Percentiles rank a stretch among this genome's conserved stretches.
Conservation (phyloP, 2,797 vertebrate species). For the Alcedo quadribrachys region DNA sequence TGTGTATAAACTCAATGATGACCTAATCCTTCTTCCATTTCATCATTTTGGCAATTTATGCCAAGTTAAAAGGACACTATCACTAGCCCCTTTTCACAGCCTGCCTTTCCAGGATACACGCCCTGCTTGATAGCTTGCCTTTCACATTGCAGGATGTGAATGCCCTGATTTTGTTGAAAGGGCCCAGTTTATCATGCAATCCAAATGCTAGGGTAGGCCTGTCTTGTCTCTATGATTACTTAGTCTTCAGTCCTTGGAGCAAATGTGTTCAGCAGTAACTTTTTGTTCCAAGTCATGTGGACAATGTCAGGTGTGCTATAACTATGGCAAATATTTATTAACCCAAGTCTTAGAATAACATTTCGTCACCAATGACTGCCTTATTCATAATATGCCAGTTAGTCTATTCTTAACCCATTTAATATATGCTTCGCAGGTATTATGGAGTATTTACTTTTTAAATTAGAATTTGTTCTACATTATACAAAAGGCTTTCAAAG, state of each 20-base stretch:
- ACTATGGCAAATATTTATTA: neutral
- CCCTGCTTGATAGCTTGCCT: neutral
- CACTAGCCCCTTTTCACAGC: neutral
- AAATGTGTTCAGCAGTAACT: neutral
- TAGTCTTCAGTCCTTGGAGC: neutral
- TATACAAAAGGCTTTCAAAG: neutral
- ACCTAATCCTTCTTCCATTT: neutral
- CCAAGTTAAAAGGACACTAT: neutral
- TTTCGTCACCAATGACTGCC: neutral
- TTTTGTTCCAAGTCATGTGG: neutral
- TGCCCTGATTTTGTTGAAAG: neutral
- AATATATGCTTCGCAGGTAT: fast-evolving
- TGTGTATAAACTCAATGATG: neutral
- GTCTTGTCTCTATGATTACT: neutral
- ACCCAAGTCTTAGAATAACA: neutral
- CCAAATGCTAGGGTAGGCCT: neutral
- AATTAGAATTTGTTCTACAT: neutral
- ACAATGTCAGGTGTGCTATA: fast-evolving
- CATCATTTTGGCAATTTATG: neutral
- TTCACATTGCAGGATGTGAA: neutral
- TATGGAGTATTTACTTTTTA: neutral
- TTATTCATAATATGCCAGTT: neutral
- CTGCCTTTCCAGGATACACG: neutral
- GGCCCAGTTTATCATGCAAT: neutral
- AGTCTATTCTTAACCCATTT: neutral